Base-by-base conservation (phyloP, 2,113 vertebrate species). In the Sardina pilchardus region DNA sequence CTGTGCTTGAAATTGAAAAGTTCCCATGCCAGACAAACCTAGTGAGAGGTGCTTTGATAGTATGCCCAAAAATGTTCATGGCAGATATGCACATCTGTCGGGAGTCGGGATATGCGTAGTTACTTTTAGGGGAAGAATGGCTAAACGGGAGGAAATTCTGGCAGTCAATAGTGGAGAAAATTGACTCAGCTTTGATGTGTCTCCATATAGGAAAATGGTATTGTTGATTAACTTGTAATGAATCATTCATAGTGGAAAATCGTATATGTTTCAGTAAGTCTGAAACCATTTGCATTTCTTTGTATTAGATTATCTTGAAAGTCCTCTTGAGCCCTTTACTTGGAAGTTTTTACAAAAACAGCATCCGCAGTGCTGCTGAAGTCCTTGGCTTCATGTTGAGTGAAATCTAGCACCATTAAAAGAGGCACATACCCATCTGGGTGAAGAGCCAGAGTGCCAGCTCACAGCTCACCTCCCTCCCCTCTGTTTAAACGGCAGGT, bases 91-190 rank as follows among this genome's bases (percentile, higher is more conserved):
- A 85, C 83, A 83, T 90, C 85, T 78, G 71, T 36, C 34, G 12
- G 71, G 71, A 78, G 71, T 78, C 53, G 3, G 14, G 14, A 2
- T 53, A 26, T 88, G 91, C 81, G 83, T 24, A 84, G 84, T 78
- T 86, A 39, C 42, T 67, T 56, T 63, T 83, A 45, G 48, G 81
- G 34, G 67, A 10, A 30, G 83, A 89, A 86, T 59, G 90, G 85
- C 82, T 88, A 88, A 88, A 86, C 44, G 90, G 88, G 87, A 91
- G 89, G 87, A 89, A 91, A 85, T 44, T 88, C 89, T 92, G 86
- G 85, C 87, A 91, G 88, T 87, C 89, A 91, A 89, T 86, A 87
- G 88, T 88, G 83, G 87, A 88, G 88, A 93, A 90, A 89, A 90
- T 88, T 45, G 85, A 9, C 81, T 85, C 30, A 81, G 83, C 90